Base-by-base conservation (phyloP, 2,888 invertebrate genomes). In the Thymelicus acteon region DNA sequence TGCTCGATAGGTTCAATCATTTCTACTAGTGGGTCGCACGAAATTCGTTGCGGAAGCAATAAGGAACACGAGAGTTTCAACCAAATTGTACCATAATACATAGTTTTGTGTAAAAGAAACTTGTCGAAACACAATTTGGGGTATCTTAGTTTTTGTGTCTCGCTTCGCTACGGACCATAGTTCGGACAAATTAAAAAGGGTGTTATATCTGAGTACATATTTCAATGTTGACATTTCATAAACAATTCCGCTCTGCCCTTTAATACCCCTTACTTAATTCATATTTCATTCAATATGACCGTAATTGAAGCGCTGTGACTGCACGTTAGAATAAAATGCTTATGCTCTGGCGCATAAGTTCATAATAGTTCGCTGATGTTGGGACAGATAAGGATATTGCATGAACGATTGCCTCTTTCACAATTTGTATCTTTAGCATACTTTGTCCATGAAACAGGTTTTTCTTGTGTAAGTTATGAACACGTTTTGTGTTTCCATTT, bases 41-140 rank as follows among this genome's bases (percentile, higher is more conserved):
- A 91, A 93, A 92, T 93, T 92, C 89, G 92, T 89, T 90, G 92
- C 93, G 93, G 93, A 93, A 93, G 92, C 89, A 92, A 93, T 93
- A 90, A 92, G 92, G 91, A 92, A 92, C 92, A 93, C 90, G 92
- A 90, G 87, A 90, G 89, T 89, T 89, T 85, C 85, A 74, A 83
- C 82, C 85, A 89, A 89, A 91, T 92, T 91, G 88, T 86, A 86
- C 83, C 85, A 85, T 86, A 87, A 87, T 84, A 83, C 78, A 79
- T 82, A 84, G 82, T 84, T 78, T 73, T 80, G 78, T 80, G 78
- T 79, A 78, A 82, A 82, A 85, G 72, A 87, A 88, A 71, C 84
- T 78, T 81, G 82, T 79, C 75, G 75, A 82, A 84, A 86, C 80
- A 86, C 31, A 2, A 31, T 87, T 80, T 73, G 75, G 78, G 79